Conservation (phyloP, 2,113 vertebrate species). For the Salminus brasiliensis region DNA sequence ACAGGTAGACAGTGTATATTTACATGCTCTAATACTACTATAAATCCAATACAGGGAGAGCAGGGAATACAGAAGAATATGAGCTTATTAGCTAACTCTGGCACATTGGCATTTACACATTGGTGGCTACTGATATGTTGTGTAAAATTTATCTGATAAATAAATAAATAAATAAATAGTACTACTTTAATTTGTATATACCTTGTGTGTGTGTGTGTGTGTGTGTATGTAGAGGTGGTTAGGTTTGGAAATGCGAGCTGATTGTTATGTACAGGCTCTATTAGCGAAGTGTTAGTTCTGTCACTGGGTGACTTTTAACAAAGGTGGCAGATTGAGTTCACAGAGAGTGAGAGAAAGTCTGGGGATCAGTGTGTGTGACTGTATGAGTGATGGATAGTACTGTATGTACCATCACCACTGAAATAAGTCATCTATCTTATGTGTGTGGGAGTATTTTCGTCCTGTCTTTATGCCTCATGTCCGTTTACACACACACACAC, state of each 20-base stretch:
- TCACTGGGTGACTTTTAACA: background rate
- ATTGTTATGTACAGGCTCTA: constrained; percentile 4
- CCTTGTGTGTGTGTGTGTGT: too few species aligned
- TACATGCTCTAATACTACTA: too few species aligned
- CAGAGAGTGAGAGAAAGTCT: background rate
- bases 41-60: too few species aligned
- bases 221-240: too few species aligned
- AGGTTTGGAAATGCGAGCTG: background rate
- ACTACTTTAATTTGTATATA: too few species aligned
- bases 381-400: background rate
- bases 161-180: too few species aligned
- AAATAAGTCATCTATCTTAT: constrained; percentile 35
- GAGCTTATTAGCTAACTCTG: too few species aligned
- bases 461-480: constrained; percentile 28
- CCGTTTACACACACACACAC: constrained; percentile 24
- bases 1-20: too few species aligned
- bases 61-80: too few species aligned
- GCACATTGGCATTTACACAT: too few species aligned
- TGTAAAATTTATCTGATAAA: too few species aligned
- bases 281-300: constrained; percentile 6
- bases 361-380: background rate
- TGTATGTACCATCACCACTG: constrained; percentile 31
- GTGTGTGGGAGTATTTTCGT: constrained; percentile 29
- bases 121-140: too few species aligned
- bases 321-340: constrained; percentile 4